Evolutionary conservation across 2,797 vertebrate genomes (phyloP), one percentile per base, ranked within the genome.

Genomic region (Odontamblyopus lacepedii): DNA sequence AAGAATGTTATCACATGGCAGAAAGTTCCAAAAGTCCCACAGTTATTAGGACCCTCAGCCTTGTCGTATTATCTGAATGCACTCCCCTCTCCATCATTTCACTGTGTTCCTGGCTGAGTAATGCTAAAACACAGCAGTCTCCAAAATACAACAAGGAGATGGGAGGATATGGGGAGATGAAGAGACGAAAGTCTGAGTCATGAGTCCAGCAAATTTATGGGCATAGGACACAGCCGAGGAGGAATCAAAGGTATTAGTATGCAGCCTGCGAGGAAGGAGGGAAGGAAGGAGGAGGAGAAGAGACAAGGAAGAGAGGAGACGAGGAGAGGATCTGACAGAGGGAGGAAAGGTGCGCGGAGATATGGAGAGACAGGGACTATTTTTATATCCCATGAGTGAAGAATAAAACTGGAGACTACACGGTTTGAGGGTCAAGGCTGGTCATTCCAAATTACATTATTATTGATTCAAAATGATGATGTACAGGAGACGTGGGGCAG

Each of bases 121-220:
- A 61, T 8, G 35, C 62, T 13, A 26, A 26, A 35, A 38, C 5
- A 23, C 19, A 44, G 13, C 16, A 41, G 62, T 30, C 23, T 27
- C 18, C 27, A 48, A 60, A 73, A 78, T 76, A 73, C 75, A 81
- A 82, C 51, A 62, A n/a, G 4, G 26, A 27, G 56, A 66, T 23
- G 71, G 23, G 26, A 59, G 26, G 56, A 57, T 23, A 57, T 63
- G 73, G 77, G 62, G 57, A 75, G 81, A 76, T 69, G 69, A 70
- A 63, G 74, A 71, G 53, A 30, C 30, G 57, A 56, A 74, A 77
- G 77, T 76, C 67, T 85, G 56, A 90, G 85, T 89, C 88, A 89
- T 62, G 77, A 80, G 80, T 83, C 77, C 74, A 78, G 77, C 75
- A 72, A 75, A 85, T 84, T 75, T 83, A 81, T 86, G 83, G 73